Evolutionary conservation across 2,113 vertebrate species (phyloP), one percentile per base, ranked within the genome.

Genomic region (Dasypus novemcinctus): DNA sequence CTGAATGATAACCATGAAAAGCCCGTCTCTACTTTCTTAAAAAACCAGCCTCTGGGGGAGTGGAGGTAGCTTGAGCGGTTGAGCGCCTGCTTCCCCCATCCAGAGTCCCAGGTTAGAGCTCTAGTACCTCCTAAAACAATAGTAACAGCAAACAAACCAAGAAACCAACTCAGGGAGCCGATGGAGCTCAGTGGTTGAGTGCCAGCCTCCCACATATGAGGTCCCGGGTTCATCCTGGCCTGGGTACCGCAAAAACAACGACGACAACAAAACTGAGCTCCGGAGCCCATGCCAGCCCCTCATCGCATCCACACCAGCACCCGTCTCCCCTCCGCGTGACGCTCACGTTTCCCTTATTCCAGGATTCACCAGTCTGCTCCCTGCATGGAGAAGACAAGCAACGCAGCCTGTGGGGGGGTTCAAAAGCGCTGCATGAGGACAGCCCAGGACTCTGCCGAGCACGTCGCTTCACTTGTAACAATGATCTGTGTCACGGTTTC

Each of bases 301-400:
- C 31, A 20, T 14, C 49, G 38, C 43, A 81, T 86, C n/a, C 41
- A 27, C 25, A 54, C 31, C 31, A 43, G 82, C 49, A 33, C 20
- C 10, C 0, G 4, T 36, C 14, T 52, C n/a, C 36, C 15, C 36
- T 29, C 49, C 36, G 68, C 46, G 25, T 1, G 36, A 71, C 1
- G 0, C 31, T 0, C 2, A 20, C 33, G 57, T 41, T 14, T n/a
- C n/a, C 4, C 31, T 13, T 11, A 7, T 43, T 52, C 27, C 1
- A 10, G 36, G 9, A 54, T 4, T 38, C 68, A 64, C 0, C 2
- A 41, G 20, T 52, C 10, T 13, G 54, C 75, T 78, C 8, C 1
- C 10, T 41, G 33, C 0, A 1, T 25, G 29, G 75, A 89, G 78
- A 74, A 9, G 61, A 90, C 29, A 49, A 41, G 66, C 13, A 52